These are phyloP conservation scores for Equus quagga DNA, from an alignment of 2,113 vertebrate species.

Conservation along the genomic window DNA sequence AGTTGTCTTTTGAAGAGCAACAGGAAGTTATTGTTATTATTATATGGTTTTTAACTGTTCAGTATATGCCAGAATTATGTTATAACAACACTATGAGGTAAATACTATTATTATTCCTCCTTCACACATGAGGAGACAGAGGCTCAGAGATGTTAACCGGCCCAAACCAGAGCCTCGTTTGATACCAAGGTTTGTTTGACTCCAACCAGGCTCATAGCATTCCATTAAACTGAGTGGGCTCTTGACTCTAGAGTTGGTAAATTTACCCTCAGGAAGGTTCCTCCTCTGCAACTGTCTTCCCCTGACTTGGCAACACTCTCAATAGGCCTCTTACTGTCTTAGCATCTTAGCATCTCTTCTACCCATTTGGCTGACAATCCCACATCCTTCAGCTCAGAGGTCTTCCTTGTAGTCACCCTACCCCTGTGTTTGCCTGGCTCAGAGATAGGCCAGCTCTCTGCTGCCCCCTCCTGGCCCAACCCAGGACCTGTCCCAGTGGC, in stretches of 20 bases:
- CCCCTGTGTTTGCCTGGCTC: not conserved
- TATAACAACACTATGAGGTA: conserved; percentile 14
- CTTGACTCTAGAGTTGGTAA: not conserved
- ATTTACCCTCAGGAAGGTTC: not conserved
- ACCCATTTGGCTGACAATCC: not conserved
- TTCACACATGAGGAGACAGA: not conserved
- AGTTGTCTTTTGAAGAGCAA: not conserved
- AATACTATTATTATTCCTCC: not conserved
- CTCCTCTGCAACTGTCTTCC: not conserved
- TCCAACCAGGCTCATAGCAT: not conserved
- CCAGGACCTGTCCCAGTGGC: not conserved
- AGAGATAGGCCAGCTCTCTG: conserved; percentile 39
- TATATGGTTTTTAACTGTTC: conserved; percentile 10
- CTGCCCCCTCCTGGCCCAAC: conserved; percentile 50
- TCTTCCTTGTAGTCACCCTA: not conserved
- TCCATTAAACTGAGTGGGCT: not conserved
- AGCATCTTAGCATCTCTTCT: not conserved
- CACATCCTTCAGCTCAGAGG: not conserved
- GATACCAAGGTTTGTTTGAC: not conserved
- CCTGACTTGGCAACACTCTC: not conserved
- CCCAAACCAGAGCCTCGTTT: not conserved
- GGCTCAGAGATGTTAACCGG: not conserved
- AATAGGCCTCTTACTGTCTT: not conserved
- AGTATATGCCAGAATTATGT: conserved; percentile 1
- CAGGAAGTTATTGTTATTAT: not conserved